Base-by-base conservation (phyloP, 2,888 invertebrate genomes). In the Disparrhopalites patrizii region DNA sequence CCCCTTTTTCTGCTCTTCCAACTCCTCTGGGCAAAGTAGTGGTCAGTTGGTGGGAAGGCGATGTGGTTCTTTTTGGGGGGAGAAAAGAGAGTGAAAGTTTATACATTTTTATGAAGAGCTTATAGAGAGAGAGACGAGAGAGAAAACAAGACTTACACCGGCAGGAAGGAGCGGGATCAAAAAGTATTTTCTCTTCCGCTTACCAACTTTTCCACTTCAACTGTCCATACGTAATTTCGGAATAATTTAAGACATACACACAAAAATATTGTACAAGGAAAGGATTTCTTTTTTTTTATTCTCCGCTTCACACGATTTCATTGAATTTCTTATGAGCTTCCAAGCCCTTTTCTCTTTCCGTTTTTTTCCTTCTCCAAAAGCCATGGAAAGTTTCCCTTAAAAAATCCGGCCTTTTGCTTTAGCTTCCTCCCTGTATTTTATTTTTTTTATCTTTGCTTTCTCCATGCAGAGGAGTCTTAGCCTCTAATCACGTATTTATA, bases 91-190 rank as follows among this genome's bases (percentile, higher is more conserved):
- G n/a, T n/a, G 23, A 61, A 61, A 61, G 60, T 61, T 61, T 61
- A 61, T 61, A 61, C 60, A 61, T 61, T 61, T 61, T 61, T 61
- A 61, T 61, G 60, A 61, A 61, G 60, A 23, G 50, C 47, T 61
- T 60, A 54, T 7, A 54, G 30, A 23, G 4, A 10, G 20, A 54
- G 20, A 40, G 23, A 56, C 2, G 57, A n/a, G 40, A 40, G 25
- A 61, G 33, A 61, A 13, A 13, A 52, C n/a, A n/a, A n/a, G n/a
- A n/a, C n/a, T n/a, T n/a, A n/a, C n/a, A n/a, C n/a, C n/a, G n/a
- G 25, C 1, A 52, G 28, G 3, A 52, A 27, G n/a, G n/a, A 28
- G 20, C 28, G 27, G 31, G 60, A 61, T 50, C 60, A 47, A 61
- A 50, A 61, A 50, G 47, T 27, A 61, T 61, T 61, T 61, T 50